Conservation (phyloP, 1,140 invertebrate species). For the Oryzaephilus surinamensis region DNA sequence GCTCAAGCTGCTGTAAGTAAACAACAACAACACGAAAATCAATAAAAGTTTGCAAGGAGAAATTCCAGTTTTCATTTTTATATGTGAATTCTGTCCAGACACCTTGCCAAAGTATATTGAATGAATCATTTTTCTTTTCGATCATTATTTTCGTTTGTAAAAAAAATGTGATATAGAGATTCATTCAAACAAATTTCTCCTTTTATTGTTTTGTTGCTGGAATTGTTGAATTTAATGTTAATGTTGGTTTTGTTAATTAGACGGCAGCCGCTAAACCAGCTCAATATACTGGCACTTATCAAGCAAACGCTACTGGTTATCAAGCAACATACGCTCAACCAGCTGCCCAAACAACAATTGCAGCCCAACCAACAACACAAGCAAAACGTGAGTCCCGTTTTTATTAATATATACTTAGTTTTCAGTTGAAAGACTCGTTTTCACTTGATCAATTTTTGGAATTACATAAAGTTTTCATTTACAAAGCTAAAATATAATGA, state of each 20-base stretch:
- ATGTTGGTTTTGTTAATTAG: constrained; percentile 16
- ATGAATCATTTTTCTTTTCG: too few relatives aligned
- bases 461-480: too few relatives aligned
- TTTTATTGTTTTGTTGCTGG: too few relatives aligned
- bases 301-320: constrained; percentile 34
- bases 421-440: background rate
- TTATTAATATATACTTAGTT: too few relatives aligned
- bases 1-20: constrained; percentile 35
- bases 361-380: constrained; percentile 36
- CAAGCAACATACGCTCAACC: constrained; percentile 36
- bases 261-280: constrained; percentile 34
- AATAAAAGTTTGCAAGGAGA: background rate
- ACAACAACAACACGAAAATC: background rate
- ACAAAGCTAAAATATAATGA: too few relatives aligned
- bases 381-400: constrained; percentile 36
- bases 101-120: constrained; percentile 15
- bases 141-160: too few relatives aligned
- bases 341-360: constrained; percentile 34
- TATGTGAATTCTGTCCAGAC: constrained; percentile 11
- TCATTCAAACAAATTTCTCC: too few relatives aligned
- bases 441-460: background rate
- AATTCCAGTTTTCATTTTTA: background rate
- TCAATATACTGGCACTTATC: constrained; percentile 37
- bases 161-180: too few relatives aligned
- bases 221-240: constrained; percentile 1